These are phyloP conservation scores for Hoplostethus mediterraneus DNA, from an alignment of 2,797 vertebrate genomes.

Conservation along the genomic window DNA sequence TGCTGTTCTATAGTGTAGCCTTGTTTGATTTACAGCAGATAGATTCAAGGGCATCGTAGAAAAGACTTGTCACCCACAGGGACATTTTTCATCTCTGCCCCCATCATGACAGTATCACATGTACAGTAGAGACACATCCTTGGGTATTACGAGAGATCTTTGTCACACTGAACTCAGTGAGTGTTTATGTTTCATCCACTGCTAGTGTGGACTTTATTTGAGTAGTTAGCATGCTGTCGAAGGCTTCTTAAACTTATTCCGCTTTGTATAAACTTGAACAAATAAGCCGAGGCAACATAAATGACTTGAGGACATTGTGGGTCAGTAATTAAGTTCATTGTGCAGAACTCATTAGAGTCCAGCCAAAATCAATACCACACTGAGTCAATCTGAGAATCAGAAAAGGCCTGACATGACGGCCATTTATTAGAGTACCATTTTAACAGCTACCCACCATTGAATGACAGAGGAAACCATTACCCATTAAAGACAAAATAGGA, in stretches of 20 bases:
- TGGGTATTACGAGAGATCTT: no score
- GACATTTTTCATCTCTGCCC: neutral
- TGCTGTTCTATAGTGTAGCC: neutral
- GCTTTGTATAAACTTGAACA: slow-evolving; percentile 16
- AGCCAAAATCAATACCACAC: slow-evolving; percentile 56
- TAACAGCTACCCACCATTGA: neutral
- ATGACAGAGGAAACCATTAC: slow-evolving; percentile 40
- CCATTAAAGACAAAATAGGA: slow-evolving; percentile 19
- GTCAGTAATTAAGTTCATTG: slow-evolving; percentile 68
- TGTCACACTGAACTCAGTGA: no score
- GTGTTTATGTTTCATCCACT: no score
- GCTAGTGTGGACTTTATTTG: no score
- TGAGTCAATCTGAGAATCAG: slow-evolving; percentile 23
- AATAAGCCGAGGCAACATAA: slow-evolving; percentile 43
- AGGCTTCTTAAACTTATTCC: slow-evolving; percentile 1
- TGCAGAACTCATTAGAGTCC: slow-evolving; percentile 62
- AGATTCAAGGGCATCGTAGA: neutral
- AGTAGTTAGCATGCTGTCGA: neutral
- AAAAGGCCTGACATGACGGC: slow-evolving; percentile 35
- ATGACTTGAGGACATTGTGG: slow-evolving; percentile 50
- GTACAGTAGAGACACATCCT: no score
- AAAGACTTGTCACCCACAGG: neutral
- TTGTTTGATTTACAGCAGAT: neutral
- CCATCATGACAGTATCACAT: neutral
- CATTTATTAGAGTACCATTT: slow-evolving; percentile 18